Conservation (phyloP, 1,140 invertebrate genomes). For the Drosophila funebris region DNA sequence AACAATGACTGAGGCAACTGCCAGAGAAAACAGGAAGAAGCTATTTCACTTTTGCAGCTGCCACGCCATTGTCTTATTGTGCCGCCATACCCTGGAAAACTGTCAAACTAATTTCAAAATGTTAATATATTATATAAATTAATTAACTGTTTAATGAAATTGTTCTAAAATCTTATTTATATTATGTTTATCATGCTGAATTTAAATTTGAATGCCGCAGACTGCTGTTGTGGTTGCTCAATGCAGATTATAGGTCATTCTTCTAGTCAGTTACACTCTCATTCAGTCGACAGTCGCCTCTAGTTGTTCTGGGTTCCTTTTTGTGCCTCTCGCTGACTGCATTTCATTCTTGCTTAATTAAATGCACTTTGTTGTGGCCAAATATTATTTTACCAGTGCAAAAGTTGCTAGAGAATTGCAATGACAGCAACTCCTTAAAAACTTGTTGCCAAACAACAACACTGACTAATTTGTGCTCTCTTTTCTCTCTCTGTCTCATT, state of each 20-base stretch:
- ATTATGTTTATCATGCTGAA: too few species aligned
- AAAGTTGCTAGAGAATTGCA: constrained; percentile 38
- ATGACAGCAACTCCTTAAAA: constrained; percentile 29
- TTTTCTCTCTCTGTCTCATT: constrained; percentile 41
- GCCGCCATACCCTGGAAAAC: constrained; percentile 17
- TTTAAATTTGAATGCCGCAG: too few species aligned
- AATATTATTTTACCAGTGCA: constrained; percentile 70
- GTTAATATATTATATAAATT: background rate
- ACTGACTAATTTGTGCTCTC: constrained; percentile 35
- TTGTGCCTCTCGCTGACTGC: constrained; percentile 34
- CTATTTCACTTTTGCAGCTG: constrained; percentile 12
- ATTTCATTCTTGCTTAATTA: constrained; percentile 68
- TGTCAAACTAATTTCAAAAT: background rate
- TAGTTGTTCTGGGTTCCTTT: constrained; percentile 18
- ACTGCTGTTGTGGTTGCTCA: too few species aligned
- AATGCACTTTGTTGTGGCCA: constrained; percentile 69
- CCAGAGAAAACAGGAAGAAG: constrained; percentile 21
- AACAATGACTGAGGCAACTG: constrained; percentile 17
- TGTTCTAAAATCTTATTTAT: too few species aligned
- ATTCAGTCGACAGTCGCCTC: background rate
- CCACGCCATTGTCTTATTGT: constrained; percentile 30
- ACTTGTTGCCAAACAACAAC: constrained; percentile 44
- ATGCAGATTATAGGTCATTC: constrained; percentile 2
- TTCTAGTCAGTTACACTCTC: background rate
- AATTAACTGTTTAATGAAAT: too few species aligned